Evolutionary conservation across 2,888 invertebrate species (phyloP).

Genomic region (Napeogenes sylphis): DNA sequence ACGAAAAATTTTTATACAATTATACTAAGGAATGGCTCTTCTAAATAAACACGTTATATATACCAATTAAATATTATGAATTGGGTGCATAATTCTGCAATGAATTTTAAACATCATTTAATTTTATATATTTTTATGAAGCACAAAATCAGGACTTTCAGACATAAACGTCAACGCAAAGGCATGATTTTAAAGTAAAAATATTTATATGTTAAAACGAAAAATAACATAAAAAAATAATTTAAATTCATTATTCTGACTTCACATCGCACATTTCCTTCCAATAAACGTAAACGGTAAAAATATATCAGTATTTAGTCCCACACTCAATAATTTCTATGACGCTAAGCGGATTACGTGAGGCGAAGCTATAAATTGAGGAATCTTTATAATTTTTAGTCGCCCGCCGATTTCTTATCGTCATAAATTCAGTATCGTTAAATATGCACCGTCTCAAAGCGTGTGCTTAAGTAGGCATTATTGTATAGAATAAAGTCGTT

Average conservation of each 20-base stretch:
- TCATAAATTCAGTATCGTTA: constrained; percentile 76
- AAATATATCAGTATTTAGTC: constrained; percentile 74
- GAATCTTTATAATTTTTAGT: constrained; percentile 76
- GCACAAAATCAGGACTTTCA: too few relatives aligned
- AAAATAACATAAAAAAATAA: not conserved
- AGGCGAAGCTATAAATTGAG: constrained; percentile 65
- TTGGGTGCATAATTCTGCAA: too few relatives aligned
- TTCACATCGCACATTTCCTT: constrained; percentile 19
- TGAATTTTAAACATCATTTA: too few relatives aligned
- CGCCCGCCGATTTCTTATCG: constrained; percentile 60
- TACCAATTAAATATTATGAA: too few relatives aligned
- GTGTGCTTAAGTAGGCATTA: constrained; percentile 64
- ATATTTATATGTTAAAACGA: not conserved
- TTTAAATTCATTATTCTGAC: constrained; percentile 5
- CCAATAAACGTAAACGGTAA: constrained; percentile 52
- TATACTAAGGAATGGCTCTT: too few relatives aligned
- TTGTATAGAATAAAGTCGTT: constrained; percentile 66
- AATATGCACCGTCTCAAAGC: constrained; percentile 50
- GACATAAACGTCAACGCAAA: too few relatives aligned
- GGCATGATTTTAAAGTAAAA: not conserved
- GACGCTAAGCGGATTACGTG: constrained; percentile 70
- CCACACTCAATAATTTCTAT: constrained; percentile 72
- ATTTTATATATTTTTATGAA: too few relatives aligned
- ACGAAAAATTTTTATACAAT: too few relatives aligned
- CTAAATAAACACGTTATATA: too few relatives aligned